phyloP scores from a whole-genome alignment of 2,113 vertebrate genomes.

The Salvator merianae region DNA sequence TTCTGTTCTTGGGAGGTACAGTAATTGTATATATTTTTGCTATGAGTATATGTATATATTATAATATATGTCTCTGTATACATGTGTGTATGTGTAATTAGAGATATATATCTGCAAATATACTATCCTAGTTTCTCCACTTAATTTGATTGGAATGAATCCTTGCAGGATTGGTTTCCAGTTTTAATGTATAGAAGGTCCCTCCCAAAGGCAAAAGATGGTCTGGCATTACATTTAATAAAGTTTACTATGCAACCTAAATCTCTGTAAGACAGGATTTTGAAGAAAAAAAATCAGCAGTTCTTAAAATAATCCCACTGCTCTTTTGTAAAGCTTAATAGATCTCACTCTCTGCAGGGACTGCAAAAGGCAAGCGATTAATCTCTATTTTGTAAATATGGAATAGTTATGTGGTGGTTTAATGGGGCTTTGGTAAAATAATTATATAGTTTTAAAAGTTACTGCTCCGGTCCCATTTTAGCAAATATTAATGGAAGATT shows the following conservation, averaged over 20 bases:
- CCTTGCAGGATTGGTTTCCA: conserved; percentile 59
- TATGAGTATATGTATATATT: conserved; percentile 30
- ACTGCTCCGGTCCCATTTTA: conserved; percentile 28
- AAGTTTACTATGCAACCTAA: conserved; percentile 63
- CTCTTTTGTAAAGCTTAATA: conserved; percentile 34
- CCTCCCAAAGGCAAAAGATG: conserved; percentile 68
- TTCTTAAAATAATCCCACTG: conserved; percentile 44
- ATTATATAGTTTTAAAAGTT: conserved; percentile 46
- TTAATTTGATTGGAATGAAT: conserved; percentile 74
- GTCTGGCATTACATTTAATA: conserved; percentile 68
- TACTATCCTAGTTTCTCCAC: conserved; percentile 60
- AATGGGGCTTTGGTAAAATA: conserved; percentile 59
- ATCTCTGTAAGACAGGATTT: conserved; percentile 60
- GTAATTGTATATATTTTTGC: conserved; percentile 62
- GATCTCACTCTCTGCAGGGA: conserved; percentile 32
- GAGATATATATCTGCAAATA: conserved; percentile 51
- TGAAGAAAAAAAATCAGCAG: conserved; percentile 29
- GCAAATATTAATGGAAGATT: conserved; percentile 52
- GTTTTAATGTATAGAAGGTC: conserved; percentile 65
- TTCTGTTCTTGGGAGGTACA: conserved; percentile 50
- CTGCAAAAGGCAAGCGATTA: conserved; percentile 42
- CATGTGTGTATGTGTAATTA: conserved; percentile 1
- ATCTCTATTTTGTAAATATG: conserved; percentile 63
- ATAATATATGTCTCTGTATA: neutral
- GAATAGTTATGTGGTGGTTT: conserved; percentile 56